Conservation (phyloP, 2,888 invertebrate species). For the Hirudinaria manillensis region DNA sequence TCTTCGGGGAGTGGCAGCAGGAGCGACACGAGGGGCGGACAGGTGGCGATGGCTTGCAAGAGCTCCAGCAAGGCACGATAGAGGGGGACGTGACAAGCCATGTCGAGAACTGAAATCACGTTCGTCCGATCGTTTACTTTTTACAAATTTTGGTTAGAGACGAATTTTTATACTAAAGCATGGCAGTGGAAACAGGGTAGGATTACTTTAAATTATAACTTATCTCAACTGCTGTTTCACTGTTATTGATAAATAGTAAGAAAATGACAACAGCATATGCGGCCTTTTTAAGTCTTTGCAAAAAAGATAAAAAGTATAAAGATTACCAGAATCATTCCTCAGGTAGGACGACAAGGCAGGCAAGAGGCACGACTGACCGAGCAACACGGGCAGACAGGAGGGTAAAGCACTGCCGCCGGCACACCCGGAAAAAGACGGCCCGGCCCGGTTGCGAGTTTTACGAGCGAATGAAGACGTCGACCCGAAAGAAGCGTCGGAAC, state of each 20-base stretch:
- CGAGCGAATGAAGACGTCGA: not conserved
- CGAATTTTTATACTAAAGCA: not conserved
- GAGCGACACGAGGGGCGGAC: slow-evolving; percentile 62
- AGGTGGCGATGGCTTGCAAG: slow-evolving; percentile 68
- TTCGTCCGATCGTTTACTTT: not conserved
- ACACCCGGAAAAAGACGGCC: slow-evolving; percentile 4
- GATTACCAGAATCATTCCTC: slow-evolving; percentile 76
- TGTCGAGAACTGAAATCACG: slow-evolving; percentile 69
- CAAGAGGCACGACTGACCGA: slow-evolving; percentile 76
- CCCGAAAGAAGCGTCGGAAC: not conserved
- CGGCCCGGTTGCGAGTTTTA: not conserved
- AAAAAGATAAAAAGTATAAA: too few relatives aligned
- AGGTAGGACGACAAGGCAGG: slow-evolving; percentile 55
- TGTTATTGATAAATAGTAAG: too few relatives aligned
- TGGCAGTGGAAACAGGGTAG: not conserved
- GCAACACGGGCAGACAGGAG: slow-evolving; percentile 67
- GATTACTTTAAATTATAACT: too few relatives aligned
- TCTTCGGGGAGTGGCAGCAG: slow-evolving; percentile 60
- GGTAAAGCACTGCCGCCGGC: slow-evolving; percentile 53
- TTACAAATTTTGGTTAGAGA: not conserved
- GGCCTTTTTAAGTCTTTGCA: too few relatives aligned
- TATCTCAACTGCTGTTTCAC: too few relatives aligned
- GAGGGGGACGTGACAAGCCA: slow-evolving; percentile 90
- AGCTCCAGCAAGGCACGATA: slow-evolving; percentile 76
- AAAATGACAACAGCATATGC: too few relatives aligned